A percentile compares a stretch with the other conserved stretches of the same genome.
Conservation (phyloP, 2,888 invertebrate genomes). For the Cryptocheilus praepositus region DNA sequence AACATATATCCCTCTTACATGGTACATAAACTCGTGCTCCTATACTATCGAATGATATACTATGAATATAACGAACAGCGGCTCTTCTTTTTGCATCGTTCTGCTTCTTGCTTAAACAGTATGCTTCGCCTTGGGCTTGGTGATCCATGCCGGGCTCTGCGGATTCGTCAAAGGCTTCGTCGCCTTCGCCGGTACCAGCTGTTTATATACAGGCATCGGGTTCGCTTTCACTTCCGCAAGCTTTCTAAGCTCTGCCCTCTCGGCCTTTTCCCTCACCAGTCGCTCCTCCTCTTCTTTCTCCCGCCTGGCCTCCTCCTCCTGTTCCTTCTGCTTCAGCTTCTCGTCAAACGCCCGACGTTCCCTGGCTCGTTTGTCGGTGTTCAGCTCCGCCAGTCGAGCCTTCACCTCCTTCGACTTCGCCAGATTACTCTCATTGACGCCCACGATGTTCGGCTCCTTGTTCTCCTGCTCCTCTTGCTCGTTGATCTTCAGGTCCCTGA, state of each 20-base stretch:
- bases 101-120: too few species aligned
- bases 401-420: constrained; percentile 12
- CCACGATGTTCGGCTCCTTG: constrained; percentile 32
- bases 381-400: constrained; percentile 66
- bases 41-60: too few species aligned
- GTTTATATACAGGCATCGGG: constrained; percentile 78
- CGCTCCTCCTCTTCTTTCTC: constrained; percentile 70
- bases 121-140: not conserved
- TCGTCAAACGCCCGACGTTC: constrained; percentile 80
- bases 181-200: constrained; percentile 77
- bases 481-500: not conserved
- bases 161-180: constrained; percentile 79
- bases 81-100: too few species aligned
- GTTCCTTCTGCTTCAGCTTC: constrained; percentile 75
- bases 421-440: not conserved
- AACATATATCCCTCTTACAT: too few species aligned
- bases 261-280: constrained; percentile 75
- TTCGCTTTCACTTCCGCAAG: constrained; percentile 80
- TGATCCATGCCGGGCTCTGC: constrained; percentile 77
- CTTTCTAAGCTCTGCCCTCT: constrained; percentile 77
- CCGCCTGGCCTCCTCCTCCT: constrained; percentile 76
- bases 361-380: constrained; percentile 80
- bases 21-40: too few species aligned
- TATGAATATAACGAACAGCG: too few species aligned
- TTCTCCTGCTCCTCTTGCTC: constrained; percentile 36